Base-by-base conservation (phyloP, 1,140 invertebrate species). In the Mycetomoellerius zeteki region DNA sequence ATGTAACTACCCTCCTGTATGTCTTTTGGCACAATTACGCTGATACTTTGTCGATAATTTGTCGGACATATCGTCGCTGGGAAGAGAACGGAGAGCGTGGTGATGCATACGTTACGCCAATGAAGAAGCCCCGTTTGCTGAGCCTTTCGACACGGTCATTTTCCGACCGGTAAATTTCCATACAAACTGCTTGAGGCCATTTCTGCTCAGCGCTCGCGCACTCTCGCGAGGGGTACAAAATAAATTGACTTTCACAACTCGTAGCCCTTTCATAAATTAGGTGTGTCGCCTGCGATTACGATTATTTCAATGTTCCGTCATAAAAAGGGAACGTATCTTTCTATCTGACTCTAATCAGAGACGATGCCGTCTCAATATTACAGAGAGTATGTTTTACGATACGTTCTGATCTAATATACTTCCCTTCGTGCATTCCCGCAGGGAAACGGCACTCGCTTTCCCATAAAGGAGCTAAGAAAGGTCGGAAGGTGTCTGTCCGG, bases 121-220 rank as follows among this genome's bases (percentile, higher is more conserved):
- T 50, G 89, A 90, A 85, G 89, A 81, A 76, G 71, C 78, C 67
- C 75, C 86, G 90, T 93, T 91, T 91, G 71, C 82, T 69, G 30
- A 76, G 89, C 90, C 65, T 91, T 93, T 91, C 88, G 93, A 92
- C 93, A 91, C 90, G 92, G 89, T 93, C 91, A 92, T 93, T 94
- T 94, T 93, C 93, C 93, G 88, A 92, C 93, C 91, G 91, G 92
- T 93, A 92, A 92, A 93, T 94, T 93, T 94, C 92, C 93, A 94
- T 93, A 93, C 92, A 92, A 90, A 88, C 87, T 73, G 87, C 84
- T 75, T 84, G 75, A 80, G 16, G n/a, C 64, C 71, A 82, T 87
- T 85, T 65, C 75, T 75, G 60, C 19, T 27, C 37, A 50, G 43
- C 19, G 30, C 54, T 58, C 37, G 27, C 60, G 47, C 54, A 24